Conservation (phyloP, 1,140 invertebrate species). For the Dendrolimus kikuchii region DNA sequence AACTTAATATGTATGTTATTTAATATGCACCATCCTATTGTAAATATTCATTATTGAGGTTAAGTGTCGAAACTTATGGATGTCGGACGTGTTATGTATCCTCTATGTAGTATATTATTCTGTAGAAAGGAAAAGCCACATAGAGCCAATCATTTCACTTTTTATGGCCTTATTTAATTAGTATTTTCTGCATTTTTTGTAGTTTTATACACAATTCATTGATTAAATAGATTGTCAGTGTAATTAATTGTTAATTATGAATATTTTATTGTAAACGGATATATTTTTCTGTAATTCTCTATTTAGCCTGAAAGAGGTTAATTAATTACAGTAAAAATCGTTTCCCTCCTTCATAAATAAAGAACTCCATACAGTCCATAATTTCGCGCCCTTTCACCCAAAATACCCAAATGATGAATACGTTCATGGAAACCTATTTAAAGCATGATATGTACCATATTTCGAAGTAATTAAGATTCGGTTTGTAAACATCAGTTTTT, state of each 20-base stretch:
- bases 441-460: too few relatives aligned
- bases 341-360: constrained; percentile 10
- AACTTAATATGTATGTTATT: too few relatives aligned
- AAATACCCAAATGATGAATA: not conserved
- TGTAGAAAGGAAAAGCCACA: constrained; percentile 7
- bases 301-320: too few relatives aligned
- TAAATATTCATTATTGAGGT: constrained; percentile 58
- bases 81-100: constrained; percentile 21
- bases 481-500: not conserved
- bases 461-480: too few relatives aligned
- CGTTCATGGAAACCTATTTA: too few relatives aligned
- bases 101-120: constrained; percentile 5
- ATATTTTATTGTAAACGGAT: too few relatives aligned
- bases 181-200: too few relatives aligned
- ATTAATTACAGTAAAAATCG: too few relatives aligned
- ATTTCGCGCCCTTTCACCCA: constrained; percentile 69
- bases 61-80: constrained; percentile 52
- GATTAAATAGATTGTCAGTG: too few relatives aligned
- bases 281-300: too few relatives aligned
- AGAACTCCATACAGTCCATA: constrained; percentile 15
- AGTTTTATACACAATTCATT: too few relatives aligned
- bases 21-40: constrained; percentile 18
- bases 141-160: not conserved
- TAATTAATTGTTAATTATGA: too few relatives aligned
- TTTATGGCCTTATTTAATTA: not conserved